Evolutionary conservation across 1,140 invertebrate genomes (phyloP).

Genomic region (Microvelia longipes): DNA sequence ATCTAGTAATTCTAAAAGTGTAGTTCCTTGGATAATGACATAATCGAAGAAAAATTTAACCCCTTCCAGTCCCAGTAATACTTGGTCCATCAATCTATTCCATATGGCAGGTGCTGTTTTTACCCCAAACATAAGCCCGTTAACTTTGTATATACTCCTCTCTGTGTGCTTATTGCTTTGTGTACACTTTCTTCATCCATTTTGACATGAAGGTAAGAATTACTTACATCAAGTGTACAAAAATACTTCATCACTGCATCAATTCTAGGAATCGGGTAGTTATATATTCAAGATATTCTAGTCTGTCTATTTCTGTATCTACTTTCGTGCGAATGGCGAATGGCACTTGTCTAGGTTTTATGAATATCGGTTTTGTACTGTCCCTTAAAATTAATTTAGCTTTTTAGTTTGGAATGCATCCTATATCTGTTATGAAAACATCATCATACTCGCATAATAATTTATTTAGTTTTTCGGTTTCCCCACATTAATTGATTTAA

Average conservation of each 20-base stretch:
- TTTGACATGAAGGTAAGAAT: conserved; percentile 4
- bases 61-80: background rate
- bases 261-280: conserved; percentile 10
- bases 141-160: background rate
- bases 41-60: conserved; percentile 7
- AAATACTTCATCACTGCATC: conserved; percentile 3
- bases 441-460: background rate
- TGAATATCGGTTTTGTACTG: background rate
- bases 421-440: background rate
- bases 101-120: background rate
- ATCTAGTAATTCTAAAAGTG: background rate
- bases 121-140: conserved; percentile 4
- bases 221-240: conserved; percentile 2
- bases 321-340: background rate
- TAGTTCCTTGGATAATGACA: background rate
- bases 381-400: background rate
- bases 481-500: background rate
- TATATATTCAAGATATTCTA: conserved; percentile 15
- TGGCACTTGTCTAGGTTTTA: conserved; percentile 1
- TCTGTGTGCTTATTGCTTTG: background rate
- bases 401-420: background rate
- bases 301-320: background rate
- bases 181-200: conserved; percentile 2
- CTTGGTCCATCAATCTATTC: conserved; percentile 2
- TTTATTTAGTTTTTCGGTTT: background rate